Evolutionary conservation across 2,113 vertebrate genomes (phyloP).

Genomic region (Sinocyclocheilus anshuiensis): DNA sequence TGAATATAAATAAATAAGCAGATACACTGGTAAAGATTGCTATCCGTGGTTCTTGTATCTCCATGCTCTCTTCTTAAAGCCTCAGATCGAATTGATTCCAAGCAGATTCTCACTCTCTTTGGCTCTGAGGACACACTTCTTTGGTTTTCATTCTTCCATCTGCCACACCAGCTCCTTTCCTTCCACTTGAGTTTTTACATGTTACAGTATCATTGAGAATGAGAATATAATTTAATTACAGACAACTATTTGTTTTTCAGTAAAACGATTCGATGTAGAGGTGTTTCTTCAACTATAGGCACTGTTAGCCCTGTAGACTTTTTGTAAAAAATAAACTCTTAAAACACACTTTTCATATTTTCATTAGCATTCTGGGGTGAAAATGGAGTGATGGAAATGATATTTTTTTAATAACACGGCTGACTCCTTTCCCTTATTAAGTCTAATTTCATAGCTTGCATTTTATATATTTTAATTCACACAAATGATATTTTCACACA

Average conservation of each 20-base stretch:
- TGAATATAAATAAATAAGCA: slow-evolving; percentile 71
- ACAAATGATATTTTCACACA: background rate
- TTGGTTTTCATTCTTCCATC: slow-evolving; percentile 38
- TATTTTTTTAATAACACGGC: background rate
- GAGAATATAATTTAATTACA: slow-evolving; percentile 41
- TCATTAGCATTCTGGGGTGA: background rate
- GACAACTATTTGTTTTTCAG: slow-evolving; percentile 5
- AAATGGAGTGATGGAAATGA: background rate
- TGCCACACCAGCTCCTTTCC: slow-evolving; percentile 20
- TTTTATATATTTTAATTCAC: background rate
- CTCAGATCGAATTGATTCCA: slow-evolving; percentile 52
- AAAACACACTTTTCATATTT: background rate
- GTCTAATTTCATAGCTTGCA: background rate
- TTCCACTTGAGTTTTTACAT: slow-evolving; percentile 44
- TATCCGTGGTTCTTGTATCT: slow-evolving; percentile 55
- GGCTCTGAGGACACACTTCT: slow-evolving; percentile 47
- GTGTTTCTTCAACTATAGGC: background rate
- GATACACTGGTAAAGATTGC: slow-evolving; percentile 60
- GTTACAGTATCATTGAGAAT: slow-evolving; percentile 25
- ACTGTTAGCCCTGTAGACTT: background rate
- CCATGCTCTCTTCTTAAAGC: slow-evolving; percentile 52
- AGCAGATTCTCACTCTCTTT: slow-evolving; percentile 44
- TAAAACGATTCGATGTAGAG: background rate
- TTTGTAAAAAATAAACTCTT: background rate
- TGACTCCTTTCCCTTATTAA: background rate